A percentile compares a stretch with the other conserved stretches of the same genome.
Evolutionary conservation across 2,888 invertebrate genomes (phyloP).

Genomic region (Xanthorhoe designata): DNA sequence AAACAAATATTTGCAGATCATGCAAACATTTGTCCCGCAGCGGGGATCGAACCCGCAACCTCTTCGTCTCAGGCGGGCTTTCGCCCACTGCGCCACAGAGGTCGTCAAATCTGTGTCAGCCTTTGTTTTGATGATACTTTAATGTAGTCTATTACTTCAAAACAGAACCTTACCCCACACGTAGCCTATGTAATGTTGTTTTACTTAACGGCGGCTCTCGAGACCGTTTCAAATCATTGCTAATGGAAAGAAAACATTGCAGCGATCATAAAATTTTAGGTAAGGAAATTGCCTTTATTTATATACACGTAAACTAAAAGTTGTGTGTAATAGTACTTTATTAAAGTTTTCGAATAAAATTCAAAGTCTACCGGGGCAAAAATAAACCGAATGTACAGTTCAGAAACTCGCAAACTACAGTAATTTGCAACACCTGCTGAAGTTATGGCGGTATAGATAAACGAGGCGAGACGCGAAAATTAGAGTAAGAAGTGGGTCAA

Average conservation of each 20-base stretch:
- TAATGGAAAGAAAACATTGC: conserved; percentile 72
- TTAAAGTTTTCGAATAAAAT: conserved; percentile 10
- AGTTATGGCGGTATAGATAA: conserved; percentile 58
- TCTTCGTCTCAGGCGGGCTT: too few relatives aligned
- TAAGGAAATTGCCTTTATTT: conserved; percentile 27
- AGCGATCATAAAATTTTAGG: conserved; percentile 55
- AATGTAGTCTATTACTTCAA: not conserved
- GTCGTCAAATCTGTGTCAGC: too few relatives aligned
- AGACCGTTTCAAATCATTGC: conserved; percentile 61
- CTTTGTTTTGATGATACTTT: not conserved
- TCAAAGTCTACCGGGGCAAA: conserved; percentile 8
- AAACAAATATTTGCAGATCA: too few relatives aligned
- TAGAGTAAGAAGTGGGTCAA: conserved; percentile 83
- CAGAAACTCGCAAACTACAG: conserved; percentile 24
- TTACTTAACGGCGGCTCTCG: conserved; percentile 57
- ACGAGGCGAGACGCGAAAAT: conserved; percentile 77
- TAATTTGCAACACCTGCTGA: conserved; percentile 39
- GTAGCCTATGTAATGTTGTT: conserved; percentile 53
- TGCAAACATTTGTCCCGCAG: too few relatives aligned
- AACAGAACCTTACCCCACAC: not conserved
- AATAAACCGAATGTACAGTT: conserved; percentile 8
- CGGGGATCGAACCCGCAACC: too few relatives aligned
- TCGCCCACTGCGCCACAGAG: too few relatives aligned
- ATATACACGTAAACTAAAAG: not conserved
- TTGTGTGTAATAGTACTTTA: not conserved